Conservation (phyloP, 2,113 vertebrate species). For the Crotalus horridus region DNA sequence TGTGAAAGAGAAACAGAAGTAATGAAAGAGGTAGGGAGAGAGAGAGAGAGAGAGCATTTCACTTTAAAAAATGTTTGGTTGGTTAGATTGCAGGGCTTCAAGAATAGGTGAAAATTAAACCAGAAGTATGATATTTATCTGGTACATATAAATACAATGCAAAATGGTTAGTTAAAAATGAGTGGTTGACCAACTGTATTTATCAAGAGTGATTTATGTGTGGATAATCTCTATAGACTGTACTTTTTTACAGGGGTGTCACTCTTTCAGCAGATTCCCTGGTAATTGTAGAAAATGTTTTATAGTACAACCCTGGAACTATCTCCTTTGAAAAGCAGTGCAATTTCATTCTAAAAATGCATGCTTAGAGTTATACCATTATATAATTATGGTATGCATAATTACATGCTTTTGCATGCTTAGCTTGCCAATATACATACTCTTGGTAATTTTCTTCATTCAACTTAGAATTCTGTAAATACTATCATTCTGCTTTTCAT, state of each 20-base stretch:
- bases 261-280: slow-evolving; percentile 1
- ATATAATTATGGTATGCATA: neutral
- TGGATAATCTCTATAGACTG: neutral
- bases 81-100: neutral
- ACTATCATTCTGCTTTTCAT: slow-evolving; percentile 48
- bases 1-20: too few species aligned
- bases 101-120: neutral
- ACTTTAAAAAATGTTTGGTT: neutral
- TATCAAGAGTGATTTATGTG: neutral
- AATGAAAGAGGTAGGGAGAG: neutral
- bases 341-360: neutral
- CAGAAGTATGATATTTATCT: neutral
- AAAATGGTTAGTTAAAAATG: neutral
- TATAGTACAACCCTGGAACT: neutral
- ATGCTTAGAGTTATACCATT: neutral
- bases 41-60: neutral
- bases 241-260: neutral
- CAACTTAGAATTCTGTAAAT: slow-evolving; percentile 38
- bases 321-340: neutral
- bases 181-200: neutral
- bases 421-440: neutral
- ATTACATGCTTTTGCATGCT: neutral
- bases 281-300: slow-evolving; percentile 6
- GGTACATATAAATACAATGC: neutral
- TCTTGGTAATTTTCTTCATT: slow-evolving; percentile 29